Evolutionary conservation across 2,888 invertebrate species (phyloP).

Genomic region (Atethmia centrago): DNA sequence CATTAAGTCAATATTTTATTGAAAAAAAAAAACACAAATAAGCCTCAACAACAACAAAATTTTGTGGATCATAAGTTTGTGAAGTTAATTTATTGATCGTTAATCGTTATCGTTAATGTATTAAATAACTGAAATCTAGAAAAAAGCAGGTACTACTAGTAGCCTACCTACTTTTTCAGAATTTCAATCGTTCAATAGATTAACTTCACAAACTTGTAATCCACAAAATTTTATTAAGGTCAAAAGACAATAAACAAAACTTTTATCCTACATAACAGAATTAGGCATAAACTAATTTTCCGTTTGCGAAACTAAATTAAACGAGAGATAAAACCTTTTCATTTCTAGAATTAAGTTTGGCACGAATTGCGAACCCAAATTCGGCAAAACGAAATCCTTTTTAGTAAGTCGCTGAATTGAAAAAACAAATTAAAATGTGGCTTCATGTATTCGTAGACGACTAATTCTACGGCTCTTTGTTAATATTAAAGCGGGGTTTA

Average conservation of each 20-base stretch:
- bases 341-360: constrained; percentile 47
- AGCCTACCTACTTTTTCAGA: neutral
- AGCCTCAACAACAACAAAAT: no score
- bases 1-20: neutral
- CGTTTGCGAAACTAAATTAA: constrained; percentile 42
- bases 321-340: constrained; percentile 46
- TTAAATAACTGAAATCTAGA: no score
- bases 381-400: constrained; percentile 30
- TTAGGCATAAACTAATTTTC: constrained; percentile 47
- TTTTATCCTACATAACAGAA: constrained; percentile 35
- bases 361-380: constrained; percentile 41
- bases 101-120: no score
- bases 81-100: no score
- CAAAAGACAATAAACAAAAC: constrained; percentile 34
- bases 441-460: constrained; percentile 27
- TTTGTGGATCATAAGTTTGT: no score
- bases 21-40: neutral
- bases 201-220: neutral
- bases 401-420: constrained; percentile 35
- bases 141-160: no score
- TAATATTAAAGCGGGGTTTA: neutral
- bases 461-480: constrained; percentile 8
- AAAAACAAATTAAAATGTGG: constrained; percentile 47
- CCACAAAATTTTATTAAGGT: constrained; percentile 23
- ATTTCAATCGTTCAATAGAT: constrained; percentile 3